Base-by-base conservation (phyloP, 2,888 invertebrate genomes). In the Parnassius apollo region DNA sequence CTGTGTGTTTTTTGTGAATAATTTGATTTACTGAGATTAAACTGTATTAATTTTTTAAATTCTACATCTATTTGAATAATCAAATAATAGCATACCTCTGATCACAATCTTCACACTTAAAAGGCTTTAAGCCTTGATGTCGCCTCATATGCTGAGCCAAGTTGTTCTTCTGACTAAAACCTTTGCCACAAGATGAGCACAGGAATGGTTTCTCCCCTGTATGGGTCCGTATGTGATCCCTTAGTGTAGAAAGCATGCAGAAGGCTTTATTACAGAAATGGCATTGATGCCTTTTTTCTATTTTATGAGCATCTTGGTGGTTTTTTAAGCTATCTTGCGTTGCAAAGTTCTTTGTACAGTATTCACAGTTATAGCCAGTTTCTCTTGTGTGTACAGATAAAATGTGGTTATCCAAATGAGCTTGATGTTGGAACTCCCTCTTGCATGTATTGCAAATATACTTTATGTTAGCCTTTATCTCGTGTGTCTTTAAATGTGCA, bases 141-240 rank as follows among this genome's bases (percentile, higher is more conserved):
- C 94, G 81, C 62, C 93, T 82, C 65, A 92, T 83, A 68, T 94
- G 94, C 64, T 94, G 94, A 0, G 87, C 90, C 22, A 94, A 74
- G 71, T 94, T 94, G 0, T 93, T 93, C 71, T 93, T 94, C 74
- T 94, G 94, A 55, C 92, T 93, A 62, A 94, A 94, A 0, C 93
- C 92, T 58, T 92, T 88, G 0, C 93, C 93, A 53, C 94, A 94
- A 0, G 93, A 85, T 0, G 93, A 91, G 67, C 93, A 93, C 0
- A 93, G 74, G 65, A 90, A 94, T 0, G 94, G 94, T 45, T 93
- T 93, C 70, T 94, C 94, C 0, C 94, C 94, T 0, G 93, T 93
- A 65, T 94, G 94, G 0, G 80, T 87, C 75, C 94, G 77, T 71
- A 93, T 79, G 70, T 94, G 94, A 67, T 94, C 94, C 44, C 90